Percentiles rank a stretch among this genome's conserved stretches.
Evolutionary conservation across 1,140 invertebrate species (phyloP).

Genomic region (Lethocerus indicus): DNA sequence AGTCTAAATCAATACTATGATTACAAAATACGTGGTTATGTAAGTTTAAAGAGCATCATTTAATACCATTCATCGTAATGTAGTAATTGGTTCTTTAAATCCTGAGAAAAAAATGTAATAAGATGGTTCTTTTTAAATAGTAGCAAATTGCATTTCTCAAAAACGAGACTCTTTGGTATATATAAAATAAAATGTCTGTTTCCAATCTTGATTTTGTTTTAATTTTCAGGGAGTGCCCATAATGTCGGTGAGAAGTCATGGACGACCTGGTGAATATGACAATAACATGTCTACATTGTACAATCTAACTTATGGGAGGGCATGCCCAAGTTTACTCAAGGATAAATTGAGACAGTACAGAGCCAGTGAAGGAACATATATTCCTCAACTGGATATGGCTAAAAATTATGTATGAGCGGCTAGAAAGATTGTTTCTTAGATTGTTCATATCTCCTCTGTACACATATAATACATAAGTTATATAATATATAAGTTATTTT

Average conservation of each 20-base stretch:
- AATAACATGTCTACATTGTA: constrained; percentile 2
- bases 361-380: not conserved
- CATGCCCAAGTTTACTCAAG: not conserved
- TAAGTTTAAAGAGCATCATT: too few relatives aligned
- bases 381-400: not conserved
- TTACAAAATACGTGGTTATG: not conserved
- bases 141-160: not conserved
- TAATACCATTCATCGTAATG: too few relatives aligned
- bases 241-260: not conserved
- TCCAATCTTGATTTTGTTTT: not conserved
- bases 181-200: not conserved
- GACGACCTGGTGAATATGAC: not conserved
- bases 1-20: not conserved
- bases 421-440: not conserved
- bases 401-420: constrained; percentile 3
- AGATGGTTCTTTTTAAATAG: not conserved
- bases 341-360: not conserved
- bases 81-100: too few relatives aligned
- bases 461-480: not conserved
- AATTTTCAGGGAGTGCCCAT: not conserved
- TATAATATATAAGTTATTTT: not conserved
- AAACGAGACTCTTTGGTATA: not conserved
- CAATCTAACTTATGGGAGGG: not conserved
- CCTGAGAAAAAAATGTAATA: not conserved
- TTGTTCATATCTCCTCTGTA: not conserved